phyloP scores from a whole-genome alignment of 2,797 vertebrate genomes.

The Manis crassicaudata region DNA sequence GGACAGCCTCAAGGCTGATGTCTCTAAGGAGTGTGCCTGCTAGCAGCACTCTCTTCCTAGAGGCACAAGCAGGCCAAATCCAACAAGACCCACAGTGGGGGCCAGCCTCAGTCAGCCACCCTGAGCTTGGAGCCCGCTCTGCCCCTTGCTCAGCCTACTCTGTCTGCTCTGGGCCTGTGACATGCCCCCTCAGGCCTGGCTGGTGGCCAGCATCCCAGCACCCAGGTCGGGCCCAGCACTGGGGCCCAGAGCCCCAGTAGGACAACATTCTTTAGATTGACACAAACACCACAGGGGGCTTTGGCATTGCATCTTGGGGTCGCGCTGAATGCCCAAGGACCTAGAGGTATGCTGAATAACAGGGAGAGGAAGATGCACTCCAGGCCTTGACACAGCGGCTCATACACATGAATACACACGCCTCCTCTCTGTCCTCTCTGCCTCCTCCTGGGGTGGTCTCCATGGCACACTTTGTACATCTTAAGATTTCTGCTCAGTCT shows the following conservation, averaged over 20 bases:
- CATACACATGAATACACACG: too few relatives aligned
- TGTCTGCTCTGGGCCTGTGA: background rate
- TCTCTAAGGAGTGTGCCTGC: background rate
- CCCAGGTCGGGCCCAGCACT: background rate
- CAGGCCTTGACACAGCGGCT: background rate
- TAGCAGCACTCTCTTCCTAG: background rate
- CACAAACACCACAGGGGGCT: background rate
- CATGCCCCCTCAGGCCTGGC: background rate
- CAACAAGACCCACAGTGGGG: background rate
- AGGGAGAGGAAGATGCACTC: background rate
- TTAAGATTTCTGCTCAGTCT: background rate
- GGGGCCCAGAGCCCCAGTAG: too few relatives aligned
- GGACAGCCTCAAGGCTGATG: background rate
- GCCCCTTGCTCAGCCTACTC: background rate
- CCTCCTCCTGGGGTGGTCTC: background rate
- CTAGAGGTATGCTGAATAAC: background rate
- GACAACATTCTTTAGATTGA: background rate
- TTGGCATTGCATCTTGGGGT: fast-evolving
- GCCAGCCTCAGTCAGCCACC: background rate
- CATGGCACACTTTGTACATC: background rate
- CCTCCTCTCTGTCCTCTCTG: too few relatives aligned
- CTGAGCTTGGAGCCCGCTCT: background rate
- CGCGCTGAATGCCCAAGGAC: background rate
- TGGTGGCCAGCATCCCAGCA: background rate
- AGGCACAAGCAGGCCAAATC: background rate